Conservation (phyloP, 2,797 vertebrate genomes). For the Apogon talboti region DNA sequence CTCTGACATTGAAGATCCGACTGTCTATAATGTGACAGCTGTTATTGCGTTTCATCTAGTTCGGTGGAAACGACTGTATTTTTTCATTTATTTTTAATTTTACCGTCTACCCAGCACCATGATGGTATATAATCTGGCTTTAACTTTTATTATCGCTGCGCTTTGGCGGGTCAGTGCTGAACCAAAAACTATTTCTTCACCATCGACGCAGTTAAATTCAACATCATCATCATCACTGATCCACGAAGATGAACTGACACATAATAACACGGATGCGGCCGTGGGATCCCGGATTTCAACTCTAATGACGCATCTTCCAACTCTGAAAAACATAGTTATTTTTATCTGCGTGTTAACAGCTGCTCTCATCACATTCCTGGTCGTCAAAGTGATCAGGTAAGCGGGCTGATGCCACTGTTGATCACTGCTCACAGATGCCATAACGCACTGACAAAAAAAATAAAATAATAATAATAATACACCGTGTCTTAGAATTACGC, state of each 20-base stretch:
- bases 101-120: conserved; percentile 46
- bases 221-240: conserved; percentile 52
- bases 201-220: conserved; percentile 69
- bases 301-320: conserved; percentile 87
- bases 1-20: conserved; percentile 25
- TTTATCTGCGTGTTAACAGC: conserved; percentile 88
- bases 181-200: conserved; percentile 55
- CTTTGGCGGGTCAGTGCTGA: conserved; percentile 63
- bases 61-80: conserved; percentile 11
- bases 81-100: not conserved
- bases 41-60: conserved; percentile 43
- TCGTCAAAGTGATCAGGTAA: conserved; percentile 92
- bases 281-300: conserved; percentile 83
- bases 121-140: conserved; percentile 45
- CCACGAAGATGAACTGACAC: conserved; percentile 21
- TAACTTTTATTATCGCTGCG: conserved; percentile 63
- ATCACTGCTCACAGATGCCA: too few relatives aligned
- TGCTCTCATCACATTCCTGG: conserved; percentile 88
- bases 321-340: conserved; percentile 90
- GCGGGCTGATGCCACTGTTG: not conserved
- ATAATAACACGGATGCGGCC: conserved; percentile 69
- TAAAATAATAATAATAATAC: too few relatives aligned
- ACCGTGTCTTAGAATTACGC: not conserved
- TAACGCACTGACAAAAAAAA: too few relatives aligned
- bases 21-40: conserved; percentile 65